These are phyloP conservation scores for Aplysina aerophoba DNA, from an alignment of 37 sponge, comb jelly and placozoan species.

Conservation along the genomic window DNA sequence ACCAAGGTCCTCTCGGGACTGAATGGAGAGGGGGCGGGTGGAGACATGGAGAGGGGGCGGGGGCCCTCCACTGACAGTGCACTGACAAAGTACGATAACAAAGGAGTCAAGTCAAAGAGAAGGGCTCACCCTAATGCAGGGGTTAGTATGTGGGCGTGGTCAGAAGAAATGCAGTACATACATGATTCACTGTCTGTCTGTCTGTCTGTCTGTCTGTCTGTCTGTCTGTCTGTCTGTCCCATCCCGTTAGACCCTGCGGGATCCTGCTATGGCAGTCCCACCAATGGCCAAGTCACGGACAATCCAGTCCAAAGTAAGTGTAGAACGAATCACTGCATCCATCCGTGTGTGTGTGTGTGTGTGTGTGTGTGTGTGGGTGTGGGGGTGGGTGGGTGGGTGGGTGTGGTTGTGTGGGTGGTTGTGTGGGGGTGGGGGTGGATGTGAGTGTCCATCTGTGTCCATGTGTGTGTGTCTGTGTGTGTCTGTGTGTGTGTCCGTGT, in stretches of 20 bases:
- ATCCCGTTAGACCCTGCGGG: background rate
- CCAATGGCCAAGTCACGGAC: too few species aligned
- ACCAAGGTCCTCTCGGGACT: background rate
- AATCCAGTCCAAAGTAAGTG: too few species aligned
- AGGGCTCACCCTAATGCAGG: constrained; percentile 51
- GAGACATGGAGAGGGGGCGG: background rate
- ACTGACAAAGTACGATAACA: background rate
- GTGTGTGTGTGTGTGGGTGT: constrained; percentile 24
- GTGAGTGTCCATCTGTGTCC: background rate
- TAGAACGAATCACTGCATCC: too few species aligned
- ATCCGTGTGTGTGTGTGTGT: background rate
- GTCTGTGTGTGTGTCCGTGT: too few species aligned
- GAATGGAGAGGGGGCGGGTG: background rate
- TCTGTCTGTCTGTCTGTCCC: background rate
- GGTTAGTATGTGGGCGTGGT: background rate
- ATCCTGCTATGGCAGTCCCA: background rate
- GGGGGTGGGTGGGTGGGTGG: constrained; percentile 8
- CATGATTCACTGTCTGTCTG: background rate
- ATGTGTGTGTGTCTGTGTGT: constrained; percentile 22
- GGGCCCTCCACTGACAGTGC: background rate
- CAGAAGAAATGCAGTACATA: too few species aligned
- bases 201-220: background rate
- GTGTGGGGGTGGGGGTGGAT: constrained; percentile 33
- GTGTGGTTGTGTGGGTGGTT: constrained; percentile 15
- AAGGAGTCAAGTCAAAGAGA: constrained; percentile 60